phyloP scores from a whole-genome alignment of 2,113 vertebrate genomes.

The Aphelocoma coerulescens region DNA sequence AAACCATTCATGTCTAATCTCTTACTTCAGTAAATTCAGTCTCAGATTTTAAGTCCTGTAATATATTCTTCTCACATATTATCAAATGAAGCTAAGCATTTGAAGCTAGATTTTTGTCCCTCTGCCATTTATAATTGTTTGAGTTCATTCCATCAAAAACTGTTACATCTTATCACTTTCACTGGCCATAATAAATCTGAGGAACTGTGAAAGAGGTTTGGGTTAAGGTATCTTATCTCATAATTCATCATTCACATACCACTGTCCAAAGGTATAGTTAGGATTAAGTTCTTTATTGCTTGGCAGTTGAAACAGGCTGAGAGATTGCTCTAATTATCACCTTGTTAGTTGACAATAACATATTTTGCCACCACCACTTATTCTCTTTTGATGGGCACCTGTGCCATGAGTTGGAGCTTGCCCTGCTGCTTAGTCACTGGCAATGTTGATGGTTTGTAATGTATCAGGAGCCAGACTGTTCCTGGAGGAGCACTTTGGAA shows the following conservation, averaged over 20 bases:
- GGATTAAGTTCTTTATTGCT: neutral
- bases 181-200: neutral
- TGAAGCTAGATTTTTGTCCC: neutral
- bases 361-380: neutral
- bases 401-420: neutral
- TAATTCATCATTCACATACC: neutral
- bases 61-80: neutral
- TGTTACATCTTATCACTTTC: neutral
- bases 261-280: neutral
- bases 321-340: neutral
- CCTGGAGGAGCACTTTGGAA: neutral
- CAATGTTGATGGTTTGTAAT: neutral
- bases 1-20: neutral
- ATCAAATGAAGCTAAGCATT: neutral
- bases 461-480: neutral
- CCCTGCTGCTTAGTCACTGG: neutral
- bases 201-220: neutral
- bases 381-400: neutral
- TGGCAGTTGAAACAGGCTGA: neutral
- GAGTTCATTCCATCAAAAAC: neutral
- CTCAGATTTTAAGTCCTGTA: neutral
- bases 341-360: neutral
- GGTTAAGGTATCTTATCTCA: neutral
- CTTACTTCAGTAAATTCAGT: neutral
- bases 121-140: neutral